These are phyloP conservation scores for Aethes cnicana DNA, from an alignment of 2,888 invertebrate species.

Conservation along the genomic window DNA sequence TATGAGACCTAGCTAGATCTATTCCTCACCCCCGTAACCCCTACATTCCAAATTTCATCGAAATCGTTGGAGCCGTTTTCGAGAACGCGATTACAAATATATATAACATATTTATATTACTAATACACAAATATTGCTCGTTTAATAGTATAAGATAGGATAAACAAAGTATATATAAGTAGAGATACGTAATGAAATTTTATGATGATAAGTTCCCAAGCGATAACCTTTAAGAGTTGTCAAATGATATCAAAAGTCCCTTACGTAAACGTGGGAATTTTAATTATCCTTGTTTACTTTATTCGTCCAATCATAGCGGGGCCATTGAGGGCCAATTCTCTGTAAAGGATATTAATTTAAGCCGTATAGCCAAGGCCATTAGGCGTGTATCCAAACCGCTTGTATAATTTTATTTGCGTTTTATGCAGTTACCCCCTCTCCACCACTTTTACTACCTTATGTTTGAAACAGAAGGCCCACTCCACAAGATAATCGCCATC, in stretches of 20 bases:
- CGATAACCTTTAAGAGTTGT: neutral
- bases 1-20: too few relatives aligned
- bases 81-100: too few relatives aligned
- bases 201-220: neutral
- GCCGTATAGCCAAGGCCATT: constrained; percentile 36
- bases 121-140: too few relatives aligned
- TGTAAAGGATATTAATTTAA: constrained; percentile 21
- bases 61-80: too few relatives aligned
- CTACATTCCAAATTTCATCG: too few relatives aligned
- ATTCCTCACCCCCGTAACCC: too few relatives aligned
- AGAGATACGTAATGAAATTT: too few relatives aligned
- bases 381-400: constrained; percentile 45
- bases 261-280: neutral
- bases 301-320: constrained; percentile 4
- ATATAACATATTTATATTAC: too few relatives aligned
- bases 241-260: neutral
- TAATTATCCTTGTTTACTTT: constrained; percentile 10
- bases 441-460: constrained; percentile 29
- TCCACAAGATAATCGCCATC: neutral
- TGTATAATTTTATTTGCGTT: constrained; percentile 54
- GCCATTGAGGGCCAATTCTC: constrained; percentile 7
- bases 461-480: neutral
- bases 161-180: too few relatives aligned
- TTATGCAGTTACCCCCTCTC: constrained; percentile 42
- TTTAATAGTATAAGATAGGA: too few relatives aligned